Base-by-base conservation (phyloP, 2,113 vertebrate species). In the Thamnaconus septentrionalis region DNA sequence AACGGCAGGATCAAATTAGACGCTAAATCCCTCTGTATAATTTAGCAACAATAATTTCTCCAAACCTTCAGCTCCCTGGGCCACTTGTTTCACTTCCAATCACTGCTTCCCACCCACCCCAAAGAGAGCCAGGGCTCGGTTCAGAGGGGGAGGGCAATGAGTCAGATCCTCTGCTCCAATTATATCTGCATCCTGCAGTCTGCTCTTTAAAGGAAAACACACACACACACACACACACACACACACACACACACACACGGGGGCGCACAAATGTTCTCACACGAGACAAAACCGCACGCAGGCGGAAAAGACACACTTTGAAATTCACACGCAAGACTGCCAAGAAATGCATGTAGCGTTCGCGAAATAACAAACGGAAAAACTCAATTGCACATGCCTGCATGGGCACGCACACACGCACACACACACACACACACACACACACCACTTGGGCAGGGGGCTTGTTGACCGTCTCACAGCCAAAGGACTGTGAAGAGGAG, bases 101-200 rank as follows among this genome's bases (percentile, higher is more conserved):
- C 18, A 31, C 18, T 31, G 18, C 18, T 31, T 31, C 18, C 18
- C 18, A 31, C 18, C 18, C 55, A 76, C 47, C 43, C 78, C 71
- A 57, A 65, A 75, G 73, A 77, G 64, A 80, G 72, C 76, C 80
- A 61, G 74, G 5, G 47, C 69, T 80, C 60, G 39, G 78, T 83
- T 76, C 75, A 81, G 71, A 72, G 69, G 69, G 74, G 57, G 76
- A 64, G 76, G 64, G 80, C 79, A 76, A 78, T 90, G 88, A 90
- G 71, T 87, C 84, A 88, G 82, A 87, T 79, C 80, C 81, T 78
- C 77, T 61, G 79, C 76, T 76, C 80, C 83, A 86, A 88, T 90
- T 90, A 88, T 87, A 88, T 80, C 84, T 80, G 82, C 80, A 86
- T 87, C 84, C 86, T 86, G 82, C 80, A 79, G 76, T 83, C 65